Percentiles rank a stretch among this genome's conserved stretches.
These are phyloP conservation scores for Myocastor coypus DNA, from an alignment of 2,113 vertebrate genomes.

Conservation along the genomic window DNA sequence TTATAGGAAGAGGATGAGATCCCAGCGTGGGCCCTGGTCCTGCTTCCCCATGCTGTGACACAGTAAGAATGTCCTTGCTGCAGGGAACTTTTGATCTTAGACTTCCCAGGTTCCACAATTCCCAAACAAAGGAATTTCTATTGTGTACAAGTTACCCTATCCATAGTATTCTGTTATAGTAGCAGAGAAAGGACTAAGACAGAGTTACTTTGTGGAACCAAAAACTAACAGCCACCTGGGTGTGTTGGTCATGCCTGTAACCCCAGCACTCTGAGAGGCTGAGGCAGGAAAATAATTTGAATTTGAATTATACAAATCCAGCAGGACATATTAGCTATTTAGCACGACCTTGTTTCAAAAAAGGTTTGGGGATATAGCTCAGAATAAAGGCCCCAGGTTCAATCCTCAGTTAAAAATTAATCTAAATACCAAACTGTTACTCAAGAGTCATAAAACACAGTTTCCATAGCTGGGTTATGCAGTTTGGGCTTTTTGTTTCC, in stretches of 20 bases:
- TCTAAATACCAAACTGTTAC: not conserved
- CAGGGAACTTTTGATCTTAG: not conserved
- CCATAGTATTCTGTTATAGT: not conserved
- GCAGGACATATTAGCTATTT: not conserved
- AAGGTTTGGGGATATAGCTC: not conserved
- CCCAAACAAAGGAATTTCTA: not conserved
- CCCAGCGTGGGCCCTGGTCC: not conserved
- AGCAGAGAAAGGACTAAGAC: not conserved
- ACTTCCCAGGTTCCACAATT: not conserved
- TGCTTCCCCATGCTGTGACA: not conserved
- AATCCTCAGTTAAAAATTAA: not conserved
- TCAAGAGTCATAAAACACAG: conserved; percentile 3
- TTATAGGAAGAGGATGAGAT: not conserved
- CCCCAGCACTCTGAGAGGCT: not conserved
- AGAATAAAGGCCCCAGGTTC: not conserved
- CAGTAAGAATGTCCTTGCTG: not conserved
- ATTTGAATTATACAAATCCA: not conserved
- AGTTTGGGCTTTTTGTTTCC: not conserved
- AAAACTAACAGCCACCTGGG: not conserved
- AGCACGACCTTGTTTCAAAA: not conserved
- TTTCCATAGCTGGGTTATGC: not conserved
- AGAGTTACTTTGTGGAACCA: not conserved
- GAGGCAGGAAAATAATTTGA: not conserved
- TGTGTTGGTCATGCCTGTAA: not conserved
- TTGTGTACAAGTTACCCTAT: not conserved